Evolutionary conservation across 2,888 invertebrate genomes (phyloP).

Genomic region (Allophyes oxyacanthae): DNA sequence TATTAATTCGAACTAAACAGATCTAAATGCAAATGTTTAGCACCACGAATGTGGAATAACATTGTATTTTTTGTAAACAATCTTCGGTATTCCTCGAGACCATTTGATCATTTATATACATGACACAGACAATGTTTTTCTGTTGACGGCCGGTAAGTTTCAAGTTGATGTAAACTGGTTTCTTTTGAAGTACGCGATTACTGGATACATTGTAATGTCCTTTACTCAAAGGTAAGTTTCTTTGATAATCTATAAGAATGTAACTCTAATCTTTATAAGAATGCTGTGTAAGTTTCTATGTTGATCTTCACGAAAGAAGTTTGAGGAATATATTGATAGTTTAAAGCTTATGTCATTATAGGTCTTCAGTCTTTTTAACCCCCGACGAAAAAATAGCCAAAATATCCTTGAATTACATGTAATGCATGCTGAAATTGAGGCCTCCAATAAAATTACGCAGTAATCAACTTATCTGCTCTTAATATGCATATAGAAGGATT

Average conservation of each 20-base stretch:
- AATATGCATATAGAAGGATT: too few species aligned
- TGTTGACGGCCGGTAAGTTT: conserved; percentile 40
- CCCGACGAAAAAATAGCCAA: too few species aligned
- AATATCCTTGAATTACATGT: too few species aligned
- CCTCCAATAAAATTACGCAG: too few species aligned
- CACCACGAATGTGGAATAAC: conserved; percentile 55
- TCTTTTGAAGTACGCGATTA: conserved; percentile 46
- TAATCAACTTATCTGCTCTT: too few species aligned
- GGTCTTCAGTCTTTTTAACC: conserved; percentile 29
- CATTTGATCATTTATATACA: conserved; percentile 56
- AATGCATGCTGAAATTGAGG: too few species aligned
- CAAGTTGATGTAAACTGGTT: conserved; percentile 41
- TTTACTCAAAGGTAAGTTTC: conserved; percentile 16
- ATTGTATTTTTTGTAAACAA: conserved; percentile 54
- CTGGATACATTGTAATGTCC: conserved; percentile 36
- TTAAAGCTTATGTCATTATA: conserved; percentile 19
- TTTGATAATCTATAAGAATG: conserved; percentile 38
- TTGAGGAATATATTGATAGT: conserved; percentile 30
- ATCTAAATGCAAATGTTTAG: conserved; percentile 57
- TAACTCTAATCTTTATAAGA: conserved; percentile 34
- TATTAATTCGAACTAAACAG: conserved; percentile 52
- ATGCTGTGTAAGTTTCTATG: conserved; percentile 43
- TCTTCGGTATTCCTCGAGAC: conserved; percentile 51
- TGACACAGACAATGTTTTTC: conserved; percentile 53
- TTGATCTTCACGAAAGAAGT: conserved; percentile 34